Conservation (phyloP, 2,888 invertebrate species). For the Pelosia muscerda region DNA sequence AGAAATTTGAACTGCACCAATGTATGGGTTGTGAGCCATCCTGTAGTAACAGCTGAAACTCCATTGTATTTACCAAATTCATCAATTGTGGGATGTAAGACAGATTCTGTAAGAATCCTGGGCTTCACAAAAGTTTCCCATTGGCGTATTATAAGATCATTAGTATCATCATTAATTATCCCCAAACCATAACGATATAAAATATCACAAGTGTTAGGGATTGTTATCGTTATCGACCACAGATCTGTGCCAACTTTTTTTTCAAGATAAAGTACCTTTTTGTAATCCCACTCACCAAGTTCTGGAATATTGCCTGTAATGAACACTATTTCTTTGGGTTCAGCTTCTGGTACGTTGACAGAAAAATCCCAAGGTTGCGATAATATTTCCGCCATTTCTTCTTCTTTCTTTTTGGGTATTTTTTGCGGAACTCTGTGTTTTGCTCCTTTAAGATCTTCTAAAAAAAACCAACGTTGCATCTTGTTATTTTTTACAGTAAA, state of each 20-base stretch:
- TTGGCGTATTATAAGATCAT: slow-evolving; percentile 88
- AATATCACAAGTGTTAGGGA: slow-evolving; percentile 90
- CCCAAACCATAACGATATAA: slow-evolving; percentile 93
- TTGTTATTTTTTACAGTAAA: slow-evolving; percentile 27
- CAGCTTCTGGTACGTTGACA: slow-evolving; percentile 84
- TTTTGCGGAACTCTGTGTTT: slow-evolving; percentile 65
- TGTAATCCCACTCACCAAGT: slow-evolving; percentile 91
- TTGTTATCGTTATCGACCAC: slow-evolving; percentile 89
- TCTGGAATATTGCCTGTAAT: slow-evolving; percentile 89
- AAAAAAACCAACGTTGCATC: slow-evolving; percentile 90
- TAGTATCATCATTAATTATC: slow-evolving; percentile 87
- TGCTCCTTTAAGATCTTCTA: slow-evolving; percentile 81
- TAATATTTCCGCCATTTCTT: slow-evolving; percentile 57
- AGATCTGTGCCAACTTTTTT: slow-evolving; percentile 75
- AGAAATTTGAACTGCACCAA: slow-evolving; percentile 94
- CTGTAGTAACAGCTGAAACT: slow-evolving; percentile 88
- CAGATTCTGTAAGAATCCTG: slow-evolving; percentile 85
- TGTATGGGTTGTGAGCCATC: slow-evolving; percentile 95
- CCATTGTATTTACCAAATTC: slow-evolving; percentile 89
- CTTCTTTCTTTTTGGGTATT: slow-evolving; percentile 63
- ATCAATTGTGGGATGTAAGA: slow-evolving; percentile 83
- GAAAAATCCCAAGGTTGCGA: slow-evolving; percentile 75
- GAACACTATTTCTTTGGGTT: slow-evolving; percentile 89
- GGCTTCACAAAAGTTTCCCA: slow-evolving; percentile 94
- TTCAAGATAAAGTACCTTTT: slow-evolving; percentile 86